Percentiles rank a stretch among this genome's conserved stretches.
Conservation (phyloP, 2,888 invertebrate genomes). For the Sinopyrophorus schimmeli region DNA sequence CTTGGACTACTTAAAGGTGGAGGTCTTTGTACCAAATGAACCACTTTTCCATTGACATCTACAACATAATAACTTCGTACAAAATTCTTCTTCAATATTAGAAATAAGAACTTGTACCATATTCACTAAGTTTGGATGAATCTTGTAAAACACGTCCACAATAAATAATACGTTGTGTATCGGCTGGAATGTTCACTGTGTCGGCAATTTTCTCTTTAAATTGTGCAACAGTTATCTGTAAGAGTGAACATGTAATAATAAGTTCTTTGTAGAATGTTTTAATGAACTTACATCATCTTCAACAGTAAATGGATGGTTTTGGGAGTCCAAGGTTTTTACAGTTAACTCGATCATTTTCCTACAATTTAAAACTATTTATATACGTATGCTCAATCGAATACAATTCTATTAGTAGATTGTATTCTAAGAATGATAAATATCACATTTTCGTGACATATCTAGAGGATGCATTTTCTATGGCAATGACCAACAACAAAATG, state of each 20-base stretch:
- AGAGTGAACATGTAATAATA: background rate
- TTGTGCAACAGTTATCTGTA: slow-evolving; percentile 76
- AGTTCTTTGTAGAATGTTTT: too few relatives aligned
- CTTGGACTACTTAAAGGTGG: slow-evolving; percentile 63
- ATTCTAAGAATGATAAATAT: too few relatives aligned
- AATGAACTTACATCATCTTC: slow-evolving; percentile 78
- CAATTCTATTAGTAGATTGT: slow-evolving; percentile 9
- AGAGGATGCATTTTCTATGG: slow-evolving; percentile 23
- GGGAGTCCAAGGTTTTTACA: slow-evolving; percentile 87
- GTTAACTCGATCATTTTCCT: slow-evolving; percentile 77
- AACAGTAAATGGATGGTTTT: slow-evolving; percentile 79
- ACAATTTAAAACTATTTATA: slow-evolving; percentile 9
- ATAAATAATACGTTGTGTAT: slow-evolving; percentile 88
- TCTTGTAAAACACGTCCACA: slow-evolving; percentile 93
- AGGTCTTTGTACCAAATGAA: slow-evolving; percentile 87
- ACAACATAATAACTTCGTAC: slow-evolving; percentile 16
- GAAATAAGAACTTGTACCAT: slow-evolving; percentile 61
- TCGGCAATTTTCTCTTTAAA: slow-evolving; percentile 80
- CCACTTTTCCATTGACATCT: slow-evolving; percentile 90
- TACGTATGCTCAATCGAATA: slow-evolving; percentile 7
- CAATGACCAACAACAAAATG: slow-evolving; percentile 25
- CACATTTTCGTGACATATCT: background rate
- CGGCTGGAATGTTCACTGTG: slow-evolving; percentile 76
- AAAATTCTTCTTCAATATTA: background rate
- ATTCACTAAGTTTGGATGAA: slow-evolving; percentile 81